Base-by-base conservation (phyloP, 2,797 vertebrate species). In the Meriones psammophilus region DNA sequence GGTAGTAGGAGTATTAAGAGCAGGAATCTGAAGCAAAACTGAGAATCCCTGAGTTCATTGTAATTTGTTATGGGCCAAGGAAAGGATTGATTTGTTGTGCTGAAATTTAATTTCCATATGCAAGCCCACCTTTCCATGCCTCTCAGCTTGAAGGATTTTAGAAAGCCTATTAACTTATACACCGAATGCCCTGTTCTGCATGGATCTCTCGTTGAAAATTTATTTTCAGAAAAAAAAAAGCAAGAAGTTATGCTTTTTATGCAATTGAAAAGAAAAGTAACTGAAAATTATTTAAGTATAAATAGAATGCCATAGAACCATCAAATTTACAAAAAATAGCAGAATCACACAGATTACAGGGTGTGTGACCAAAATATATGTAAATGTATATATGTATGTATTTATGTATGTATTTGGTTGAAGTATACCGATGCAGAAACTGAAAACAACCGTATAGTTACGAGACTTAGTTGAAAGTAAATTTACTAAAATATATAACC, bases 131-230 rank as follows among this genome's bases (percentile, higher is more conserved):
- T 96, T 26, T 50, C 74, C 56, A 20, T 69, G 39, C 39, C 54
- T 93, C 79, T 96, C 73, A 80, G 74, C 50, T 58, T 80, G 73
- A 80, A 88, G 46, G 73, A 22, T 85, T 93, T 93, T 80, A 77
- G 36, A n/a, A 85, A 1, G 1, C 5, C 66, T 86, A 64, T 71
- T 86, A 88, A 84, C 30, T 94, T 80, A 64, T 50, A 89, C 69
- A 3, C 20, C 4, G 5, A 10, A 22, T 85, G 71, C 30, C 13
- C 73, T 84, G 13, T 74, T 78, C 74, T 62, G 14, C 1, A 7
- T n/a, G 3, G 14, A 33, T 56, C 10, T 93, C 62, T 66, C 56
- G 74, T 33, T 88, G 7, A 30, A 39, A 62, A 80, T 56, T 76
- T n/a, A 79, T 6, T 66, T 17, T 50, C 66, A 76, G 12, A 8